Conservation (phyloP, 2,113 vertebrate species). For the Chloropsis hardwickii region DNA sequence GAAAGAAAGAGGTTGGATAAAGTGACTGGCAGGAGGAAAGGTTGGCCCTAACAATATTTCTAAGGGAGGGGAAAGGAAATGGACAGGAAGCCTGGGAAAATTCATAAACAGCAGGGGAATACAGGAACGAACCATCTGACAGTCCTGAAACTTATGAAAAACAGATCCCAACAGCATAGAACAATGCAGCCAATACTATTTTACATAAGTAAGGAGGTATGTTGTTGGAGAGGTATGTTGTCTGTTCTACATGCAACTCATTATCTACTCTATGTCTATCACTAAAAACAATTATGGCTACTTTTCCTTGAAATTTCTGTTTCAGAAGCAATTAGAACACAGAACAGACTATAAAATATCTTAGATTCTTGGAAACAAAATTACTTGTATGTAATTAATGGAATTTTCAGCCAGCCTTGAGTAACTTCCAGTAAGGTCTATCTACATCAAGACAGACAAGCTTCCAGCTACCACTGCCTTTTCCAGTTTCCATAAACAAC, state of each 20-base stretch:
- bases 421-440: background rate
- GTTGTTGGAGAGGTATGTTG: background rate
- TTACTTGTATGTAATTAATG: background rate
- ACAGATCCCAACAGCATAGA: too few species aligned
- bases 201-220: too few species aligned
- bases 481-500: background rate
- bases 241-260: background rate
- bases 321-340: background rate
- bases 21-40: too few species aligned
- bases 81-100: too few species aligned
- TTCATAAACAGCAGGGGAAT: too few species aligned
- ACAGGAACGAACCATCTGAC: too few species aligned
- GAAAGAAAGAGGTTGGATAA: too few species aligned
- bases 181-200: background rate
- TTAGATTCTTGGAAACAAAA: background rate
- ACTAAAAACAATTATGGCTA: background rate
- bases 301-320: background rate
- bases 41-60: too few species aligned
- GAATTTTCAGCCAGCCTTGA: background rate
- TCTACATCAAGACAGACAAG: background rate
- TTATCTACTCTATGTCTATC: background rate
- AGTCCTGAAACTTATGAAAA: too few species aligned
- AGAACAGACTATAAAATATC: background rate
- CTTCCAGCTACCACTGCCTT: background rate
- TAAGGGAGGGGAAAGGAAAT: too few species aligned